Evolutionary conservation across 37 sponge, comb jelly and placozoan genomes (phyloP).

Genomic region (Tethya wilhelma): DNA sequence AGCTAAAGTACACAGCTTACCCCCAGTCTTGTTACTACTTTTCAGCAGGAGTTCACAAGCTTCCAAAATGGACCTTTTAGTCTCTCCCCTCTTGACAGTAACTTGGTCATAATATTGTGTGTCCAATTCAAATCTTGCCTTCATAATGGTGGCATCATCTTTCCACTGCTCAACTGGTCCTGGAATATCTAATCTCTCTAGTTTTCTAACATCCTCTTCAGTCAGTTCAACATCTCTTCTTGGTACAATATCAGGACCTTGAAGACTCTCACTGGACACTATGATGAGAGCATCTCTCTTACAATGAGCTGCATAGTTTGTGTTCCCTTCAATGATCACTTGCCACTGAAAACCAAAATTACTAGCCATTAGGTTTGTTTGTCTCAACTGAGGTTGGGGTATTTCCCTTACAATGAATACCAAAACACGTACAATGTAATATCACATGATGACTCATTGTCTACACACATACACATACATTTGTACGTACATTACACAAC

Average conservation of each 20-base stretch:
- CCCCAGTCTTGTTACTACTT: too few relatives aligned
- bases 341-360: not conserved
- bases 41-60: too few relatives aligned
- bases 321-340: not conserved
- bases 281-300: slow-evolving; percentile 16
- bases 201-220: not conserved
- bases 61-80: too few relatives aligned
- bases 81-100: not conserved
- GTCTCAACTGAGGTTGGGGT: too few relatives aligned
- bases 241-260: not conserved
- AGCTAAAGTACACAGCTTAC: too few relatives aligned
- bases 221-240: slow-evolving; percentile 4
- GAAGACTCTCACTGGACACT: not conserved
- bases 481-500: not conserved
- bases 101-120: not conserved
- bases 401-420: too few relatives aligned
- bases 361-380: not conserved
- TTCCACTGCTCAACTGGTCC: not conserved
- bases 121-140: slow-evolving; percentile 10
- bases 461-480: not conserved
- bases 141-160: slow-evolving; percentile 17
- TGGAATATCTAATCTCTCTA: slow-evolving; percentile 3
- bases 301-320: slow-evolving; percentile 14
- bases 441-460: too few relatives aligned
- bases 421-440: too few relatives aligned